These are phyloP conservation scores for Chiridota heheva DNA, from an alignment of 35 echinoderm and acorn worm species.

Conservation along the genomic window DNA sequence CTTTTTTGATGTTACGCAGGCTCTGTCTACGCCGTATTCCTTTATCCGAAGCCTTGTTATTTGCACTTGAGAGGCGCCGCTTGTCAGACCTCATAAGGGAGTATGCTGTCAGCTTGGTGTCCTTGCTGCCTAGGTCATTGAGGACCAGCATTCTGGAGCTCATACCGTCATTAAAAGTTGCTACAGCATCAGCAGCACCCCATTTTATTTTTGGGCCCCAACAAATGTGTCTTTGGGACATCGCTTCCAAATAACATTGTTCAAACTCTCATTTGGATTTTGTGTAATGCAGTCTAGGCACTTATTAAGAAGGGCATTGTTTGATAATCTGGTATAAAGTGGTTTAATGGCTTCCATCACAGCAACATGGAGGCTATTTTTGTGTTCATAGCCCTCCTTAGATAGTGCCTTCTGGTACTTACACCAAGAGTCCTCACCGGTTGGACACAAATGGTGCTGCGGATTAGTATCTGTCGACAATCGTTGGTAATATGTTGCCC, in stretches of 20 bases:
- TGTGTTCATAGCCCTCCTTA: conserved; percentile 19
- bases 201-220: not conserved
- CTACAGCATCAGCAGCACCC: conserved; percentile 15
- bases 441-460: conserved; percentile 33
- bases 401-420: conserved; percentile 1
- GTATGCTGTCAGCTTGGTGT: not conserved
- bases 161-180: conserved; percentile 23
- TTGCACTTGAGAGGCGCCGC: not conserved
- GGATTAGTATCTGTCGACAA: not conserved
- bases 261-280: conserved; percentile 21
- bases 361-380: not conserved
- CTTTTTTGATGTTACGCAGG: conserved; percentile 32
- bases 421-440: conserved; percentile 36
- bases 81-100: not conserved
- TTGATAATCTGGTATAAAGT: not conserved
- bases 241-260: conserved; percentile 30
- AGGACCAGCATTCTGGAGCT: not conserved
- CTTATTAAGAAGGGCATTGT: conserved; percentile 19
- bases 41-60: conserved; percentile 5
- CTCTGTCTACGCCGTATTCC: conserved; percentile 1
- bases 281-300: conserved; percentile 26
- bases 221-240: conserved; percentile 37
- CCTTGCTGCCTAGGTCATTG: not conserved
- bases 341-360: conserved; percentile 13
- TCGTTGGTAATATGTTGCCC: conserved; percentile 7